These are phyloP conservation scores for Geococcyx californianus DNA, from an alignment of 2,113 vertebrate species.

Conservation along the genomic window DNA sequence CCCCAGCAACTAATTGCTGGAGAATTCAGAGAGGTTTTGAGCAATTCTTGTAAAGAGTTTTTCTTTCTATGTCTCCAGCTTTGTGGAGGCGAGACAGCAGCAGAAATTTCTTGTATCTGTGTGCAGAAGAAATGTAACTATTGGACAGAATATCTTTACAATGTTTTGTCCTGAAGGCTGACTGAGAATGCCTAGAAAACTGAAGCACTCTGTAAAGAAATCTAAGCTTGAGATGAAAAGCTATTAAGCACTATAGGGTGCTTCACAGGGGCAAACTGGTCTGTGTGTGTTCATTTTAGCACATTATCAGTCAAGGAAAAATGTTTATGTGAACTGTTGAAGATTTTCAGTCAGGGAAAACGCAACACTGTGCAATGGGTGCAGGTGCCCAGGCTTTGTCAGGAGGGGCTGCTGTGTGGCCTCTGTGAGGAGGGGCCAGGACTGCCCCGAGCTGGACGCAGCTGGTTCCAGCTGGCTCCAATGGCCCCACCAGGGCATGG, in stretches of 20 bases:
- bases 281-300: neutral
- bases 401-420: neutral
- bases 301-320: neutral
- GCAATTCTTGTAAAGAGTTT: neutral
- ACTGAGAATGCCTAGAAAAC: neutral
- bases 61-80: neutral
- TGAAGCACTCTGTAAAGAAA: neutral
- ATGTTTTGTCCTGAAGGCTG: neutral
- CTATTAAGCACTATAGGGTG: fast-evolving
- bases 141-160: neutral
- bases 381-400: fast-evolving
- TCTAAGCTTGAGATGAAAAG: neutral
- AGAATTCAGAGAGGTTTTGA: neutral
- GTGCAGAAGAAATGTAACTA: neutral
- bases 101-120: neutral
- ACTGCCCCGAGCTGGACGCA: neutral
- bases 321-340: neutral
- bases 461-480: neutral
- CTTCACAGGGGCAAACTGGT: neutral
- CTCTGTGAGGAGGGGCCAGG: neutral
- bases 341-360: neutral
- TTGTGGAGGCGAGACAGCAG: neutral
- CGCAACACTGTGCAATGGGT: neutral
- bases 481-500: no score
- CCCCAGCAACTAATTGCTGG: neutral